Evolutionary conservation across 2,113 vertebrate genomes (phyloP).

Genomic region (Stictonetta naevosa): DNA sequence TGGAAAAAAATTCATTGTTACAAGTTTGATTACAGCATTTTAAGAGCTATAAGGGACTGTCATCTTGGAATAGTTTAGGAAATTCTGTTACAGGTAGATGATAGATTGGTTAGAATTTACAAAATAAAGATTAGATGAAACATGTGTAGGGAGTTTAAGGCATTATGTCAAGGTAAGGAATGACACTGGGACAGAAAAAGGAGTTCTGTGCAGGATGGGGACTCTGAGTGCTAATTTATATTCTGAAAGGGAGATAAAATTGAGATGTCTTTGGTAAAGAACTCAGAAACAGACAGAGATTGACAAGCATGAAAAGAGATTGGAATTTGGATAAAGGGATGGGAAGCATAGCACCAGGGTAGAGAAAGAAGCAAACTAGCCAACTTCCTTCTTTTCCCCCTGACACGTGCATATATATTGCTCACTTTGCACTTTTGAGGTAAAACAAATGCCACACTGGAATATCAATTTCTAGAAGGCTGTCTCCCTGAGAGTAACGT

Average conservation of each 20-base stretch:
- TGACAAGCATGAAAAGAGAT: neutral
- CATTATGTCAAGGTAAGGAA: neutral
- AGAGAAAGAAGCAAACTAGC: neutral
- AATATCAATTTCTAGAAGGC: constrained; percentile 20
- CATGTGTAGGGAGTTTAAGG: neutral
- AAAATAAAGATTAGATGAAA: neutral
- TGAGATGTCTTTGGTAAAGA: neutral
- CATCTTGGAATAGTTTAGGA: neutral
- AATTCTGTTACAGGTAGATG: neutral
- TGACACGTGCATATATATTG: neutral
- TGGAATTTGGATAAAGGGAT: neutral
- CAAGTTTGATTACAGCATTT: neutral
- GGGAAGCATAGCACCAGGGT: neutral
- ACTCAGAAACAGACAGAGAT: neutral
- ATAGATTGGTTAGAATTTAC: neutral
- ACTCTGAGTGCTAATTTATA: neutral
- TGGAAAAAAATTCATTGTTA: neutral
- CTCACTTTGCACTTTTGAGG: neutral
- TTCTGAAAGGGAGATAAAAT: neutral
- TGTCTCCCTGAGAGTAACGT: neutral
- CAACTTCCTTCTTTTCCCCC: neutral
- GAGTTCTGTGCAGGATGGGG: neutral
- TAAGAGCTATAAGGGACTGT: neutral
- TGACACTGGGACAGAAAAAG: neutral
- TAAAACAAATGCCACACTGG: neutral